Evolutionary conservation across 2,888 invertebrate genomes (phyloP).

Genomic region (Apoda limacodes): DNA sequence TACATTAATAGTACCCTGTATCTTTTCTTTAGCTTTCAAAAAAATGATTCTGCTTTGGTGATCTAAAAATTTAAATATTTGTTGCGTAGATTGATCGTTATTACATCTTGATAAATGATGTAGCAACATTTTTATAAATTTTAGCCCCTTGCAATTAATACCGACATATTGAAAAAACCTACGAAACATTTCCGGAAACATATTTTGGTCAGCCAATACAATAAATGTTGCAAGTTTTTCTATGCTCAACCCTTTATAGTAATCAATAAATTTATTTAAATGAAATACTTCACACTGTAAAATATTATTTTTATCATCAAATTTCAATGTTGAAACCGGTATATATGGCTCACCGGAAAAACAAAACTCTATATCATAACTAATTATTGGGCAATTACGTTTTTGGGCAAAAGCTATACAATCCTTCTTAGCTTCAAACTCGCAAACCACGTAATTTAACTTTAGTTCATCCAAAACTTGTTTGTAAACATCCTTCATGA

Average conservation of each 20-base stretch:
- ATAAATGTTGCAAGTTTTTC: slow-evolving; percentile 26
- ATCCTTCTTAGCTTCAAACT: slow-evolving; percentile 26
- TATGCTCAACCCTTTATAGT: slow-evolving; percentile 20
- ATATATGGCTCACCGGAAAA: slow-evolving; percentile 29
- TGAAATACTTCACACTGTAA: slow-evolving; percentile 22
- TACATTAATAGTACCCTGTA: slow-evolving; percentile 7
- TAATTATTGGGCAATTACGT: slow-evolving; percentile 29
- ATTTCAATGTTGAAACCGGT: slow-evolving; percentile 16
- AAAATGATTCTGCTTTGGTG: slow-evolving; percentile 6
- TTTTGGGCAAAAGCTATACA: slow-evolving; percentile 29
- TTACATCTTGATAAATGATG: background rate
- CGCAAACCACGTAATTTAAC: slow-evolving; percentile 24
- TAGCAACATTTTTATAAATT: slow-evolving; percentile 11
- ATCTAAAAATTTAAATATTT: background rate
- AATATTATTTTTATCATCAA: slow-evolving; percentile 3
- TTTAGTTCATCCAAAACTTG: slow-evolving; percentile 30
- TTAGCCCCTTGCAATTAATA: too few species aligned
- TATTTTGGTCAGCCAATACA: slow-evolving; percentile 21
- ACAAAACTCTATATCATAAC: slow-evolving; percentile 27
- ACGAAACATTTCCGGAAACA: slow-evolving; percentile 23
- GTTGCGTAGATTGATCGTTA: background rate
- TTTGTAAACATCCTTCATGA: slow-evolving; percentile 23
- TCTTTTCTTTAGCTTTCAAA: slow-evolving; percentile 5
- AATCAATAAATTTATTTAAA: slow-evolving; percentile 21
- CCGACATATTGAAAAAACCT: background rate